A percentile compares a stretch with the other conserved stretches of the same genome.
These are phyloP conservation scores for Trachelus stipa DNA, from an alignment of 2,888 invertebrate genomes.

Conservation along the genomic window DNA sequence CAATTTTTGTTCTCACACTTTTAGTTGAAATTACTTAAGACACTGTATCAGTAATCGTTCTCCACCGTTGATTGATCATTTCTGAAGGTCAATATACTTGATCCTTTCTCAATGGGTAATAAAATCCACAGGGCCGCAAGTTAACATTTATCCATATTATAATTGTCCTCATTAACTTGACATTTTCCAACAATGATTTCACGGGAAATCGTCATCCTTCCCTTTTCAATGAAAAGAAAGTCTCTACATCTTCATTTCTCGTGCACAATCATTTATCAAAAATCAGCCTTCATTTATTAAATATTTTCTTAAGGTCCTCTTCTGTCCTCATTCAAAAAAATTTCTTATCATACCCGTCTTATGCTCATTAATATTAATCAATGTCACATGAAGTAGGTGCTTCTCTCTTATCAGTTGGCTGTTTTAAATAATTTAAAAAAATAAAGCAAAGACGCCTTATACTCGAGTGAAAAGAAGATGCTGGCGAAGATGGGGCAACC, in stretches of 20 bases:
- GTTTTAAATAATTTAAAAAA: background rate
- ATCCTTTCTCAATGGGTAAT: background rate
- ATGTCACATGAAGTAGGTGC: background rate
- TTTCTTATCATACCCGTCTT: background rate
- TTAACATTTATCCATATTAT: background rate
- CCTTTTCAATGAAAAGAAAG: background rate
- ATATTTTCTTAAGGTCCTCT: background rate
- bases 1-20: background rate
- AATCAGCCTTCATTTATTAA: background rate
- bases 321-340: background rate
- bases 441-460: background rate
- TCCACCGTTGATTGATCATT: background rate
- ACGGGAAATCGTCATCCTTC: background rate
- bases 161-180: background rate
- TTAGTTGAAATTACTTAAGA: background rate
- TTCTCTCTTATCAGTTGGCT: background rate
- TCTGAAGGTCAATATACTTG: background rate
- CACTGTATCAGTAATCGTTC: background rate
- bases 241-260: background rate
- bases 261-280: background rate
- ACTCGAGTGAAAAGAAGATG: conserved; percentile 44
- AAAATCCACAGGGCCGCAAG: background rate
- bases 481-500: conserved; percentile 59
- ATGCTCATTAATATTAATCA: background rate
- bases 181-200: background rate